Conservation (phyloP, 2,113 vertebrate species). For the pig (Sus scrofa) region DNA sequence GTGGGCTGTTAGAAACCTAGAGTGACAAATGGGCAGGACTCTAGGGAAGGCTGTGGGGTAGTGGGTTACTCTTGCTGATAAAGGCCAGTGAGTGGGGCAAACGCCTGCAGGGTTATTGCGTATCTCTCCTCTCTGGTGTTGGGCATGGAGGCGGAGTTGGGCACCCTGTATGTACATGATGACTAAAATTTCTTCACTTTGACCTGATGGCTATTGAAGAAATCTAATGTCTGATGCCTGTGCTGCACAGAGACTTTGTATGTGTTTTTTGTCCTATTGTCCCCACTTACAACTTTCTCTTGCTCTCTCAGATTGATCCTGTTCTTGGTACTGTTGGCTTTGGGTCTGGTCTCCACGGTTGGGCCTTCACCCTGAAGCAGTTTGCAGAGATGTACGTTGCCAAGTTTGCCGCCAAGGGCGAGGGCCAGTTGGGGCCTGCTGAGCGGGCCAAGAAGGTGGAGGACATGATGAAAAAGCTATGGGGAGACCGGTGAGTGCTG, state of each 20-base stretch:
- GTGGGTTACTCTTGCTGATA: neutral
- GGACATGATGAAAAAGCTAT: conserved; percentile 99
- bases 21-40: neutral
- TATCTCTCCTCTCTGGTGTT: no score
- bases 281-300: neutral
- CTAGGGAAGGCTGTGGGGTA: rapidly evolving
- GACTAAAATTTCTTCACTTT: conserved; percentile 81
- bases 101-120: rapidly evolving
- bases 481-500: conserved; percentile 94
- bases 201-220: conserved; percentile 77
- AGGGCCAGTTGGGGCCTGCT: conserved; percentile 87
- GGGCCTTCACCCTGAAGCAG: conserved; percentile 99
- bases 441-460: conserved; percentile 98
- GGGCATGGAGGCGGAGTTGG: neutral
- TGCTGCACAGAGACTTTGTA: rapidly evolving
- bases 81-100: rapidly evolving
- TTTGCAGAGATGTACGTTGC: conserved; percentile 98
- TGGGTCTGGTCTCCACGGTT: conserved; percentile 98
- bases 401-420: conserved; percentile 97
- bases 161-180: neutral
- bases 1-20: neutral
- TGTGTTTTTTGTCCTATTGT: rapidly evolving
- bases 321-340: conserved; percentile 95
- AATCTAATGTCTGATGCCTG: conserved; percentile 37
- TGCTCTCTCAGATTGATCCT: conserved; percentile 91